phyloP scores from a whole-genome alignment of 2,888 invertebrate species.

The Polymixis lichenea region DNA sequence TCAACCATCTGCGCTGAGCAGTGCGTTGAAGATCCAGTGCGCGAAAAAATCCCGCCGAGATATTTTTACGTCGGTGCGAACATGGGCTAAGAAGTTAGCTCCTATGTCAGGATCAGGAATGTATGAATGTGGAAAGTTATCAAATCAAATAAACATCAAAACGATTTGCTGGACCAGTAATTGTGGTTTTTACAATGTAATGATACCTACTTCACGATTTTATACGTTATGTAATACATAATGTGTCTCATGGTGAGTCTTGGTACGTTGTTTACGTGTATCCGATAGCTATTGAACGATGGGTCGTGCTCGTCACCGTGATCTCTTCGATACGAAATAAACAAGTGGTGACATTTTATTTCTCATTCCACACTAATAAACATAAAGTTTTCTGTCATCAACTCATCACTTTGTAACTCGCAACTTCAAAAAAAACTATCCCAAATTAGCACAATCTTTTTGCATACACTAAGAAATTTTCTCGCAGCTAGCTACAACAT shows the following conservation, averaged over 20 bases:
- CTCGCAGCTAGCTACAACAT: conserved; percentile 9
- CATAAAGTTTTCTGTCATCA: conserved; percentile 4
- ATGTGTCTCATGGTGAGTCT: conserved; percentile 20
- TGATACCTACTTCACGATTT: background rate
- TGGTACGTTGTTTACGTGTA: conserved; percentile 20
- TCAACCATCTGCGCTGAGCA: no score
- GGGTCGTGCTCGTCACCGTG: conserved; percentile 20
- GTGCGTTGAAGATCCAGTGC: no score
- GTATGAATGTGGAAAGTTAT: conserved; percentile 21
- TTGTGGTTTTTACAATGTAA: conserved; percentile 8
- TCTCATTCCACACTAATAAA: background rate
- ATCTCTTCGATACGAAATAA: background rate
- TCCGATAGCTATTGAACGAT: conserved; percentile 2
- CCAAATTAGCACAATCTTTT: conserved; percentile 20
- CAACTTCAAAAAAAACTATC: no score
- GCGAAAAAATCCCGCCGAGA: no score
- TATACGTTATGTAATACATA: conserved; percentile 23
- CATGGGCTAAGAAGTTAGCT: background rate
- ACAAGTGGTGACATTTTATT: conserved; percentile 22
- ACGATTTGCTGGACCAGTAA: background rate
- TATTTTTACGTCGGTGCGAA: no score
- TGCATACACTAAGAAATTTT: conserved; percentile 9
- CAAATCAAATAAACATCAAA: conserved; percentile 20
- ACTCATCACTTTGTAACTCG: no score
- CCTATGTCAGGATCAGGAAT: background rate